Base-by-base conservation (phyloP, 2,888 invertebrate genomes). In the Drosophila affinis region DNA sequence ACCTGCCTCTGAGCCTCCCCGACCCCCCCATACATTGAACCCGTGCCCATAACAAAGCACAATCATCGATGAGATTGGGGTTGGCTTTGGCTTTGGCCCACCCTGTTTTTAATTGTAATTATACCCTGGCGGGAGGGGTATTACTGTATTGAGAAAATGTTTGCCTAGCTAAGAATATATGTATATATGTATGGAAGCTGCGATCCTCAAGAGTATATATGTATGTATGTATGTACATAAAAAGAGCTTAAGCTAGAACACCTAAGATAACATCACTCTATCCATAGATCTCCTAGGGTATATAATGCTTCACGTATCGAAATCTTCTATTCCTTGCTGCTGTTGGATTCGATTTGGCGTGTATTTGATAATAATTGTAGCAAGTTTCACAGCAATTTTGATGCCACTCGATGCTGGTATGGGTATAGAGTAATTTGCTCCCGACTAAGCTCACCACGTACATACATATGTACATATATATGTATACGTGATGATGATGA, bases 31-130 rank as follows among this genome's bases (percentile, higher is more conserved):
- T 24, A 18, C 12, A 17, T 32, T 21, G 45, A 57, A 34, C 61
- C 59, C 57, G 62, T 54, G 65, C 76, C 77, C 82, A 76, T 88
- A 86, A 85, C 88, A 84, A 80, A 86, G 78, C 81, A 78, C 72
- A 62, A 58, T 71, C 74, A 81, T 75, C 70, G 59, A 72, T 54
- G 44, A 34, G 48, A 52, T 54, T 73, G 63, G 69, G 55, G 51
- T 21, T 72, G 54, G n/a, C 48, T 59, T 18, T 46, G 49, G 47
- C 49, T 18, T 46, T 69, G 77, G 73, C 83, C 82, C 79, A 77
- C 79, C 86, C 82, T 72, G 55, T 69, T 75, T 71, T 67, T 80
- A 78, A 79, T 82, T 85, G 77, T 77, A 72, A 79, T 78, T 76
- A 65, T 39, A 14, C 39, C 0, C 14, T 39, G 14, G n/a, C 39